Conservation (phyloP, 2,113 vertebrate genomes). For the Cygnus atratus region DNA sequence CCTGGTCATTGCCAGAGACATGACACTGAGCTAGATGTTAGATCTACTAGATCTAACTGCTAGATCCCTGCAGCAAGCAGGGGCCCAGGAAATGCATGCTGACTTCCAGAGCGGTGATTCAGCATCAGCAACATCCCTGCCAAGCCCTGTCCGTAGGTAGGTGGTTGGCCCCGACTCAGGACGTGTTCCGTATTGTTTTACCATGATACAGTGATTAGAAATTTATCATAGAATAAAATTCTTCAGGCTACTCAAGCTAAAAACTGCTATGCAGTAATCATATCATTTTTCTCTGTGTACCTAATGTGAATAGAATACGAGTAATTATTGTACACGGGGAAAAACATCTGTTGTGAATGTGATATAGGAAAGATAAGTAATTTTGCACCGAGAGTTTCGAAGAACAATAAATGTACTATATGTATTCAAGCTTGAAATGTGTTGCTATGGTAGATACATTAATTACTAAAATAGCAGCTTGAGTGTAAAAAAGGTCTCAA, state of each 20-base stretch:
- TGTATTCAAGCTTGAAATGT: background rate
- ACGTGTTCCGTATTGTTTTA: background rate
- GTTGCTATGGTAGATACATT: slow-evolving; percentile 9
- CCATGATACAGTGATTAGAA: background rate
- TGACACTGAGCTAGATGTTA: too few species aligned
- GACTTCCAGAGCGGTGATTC: background rate
- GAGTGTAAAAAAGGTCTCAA: background rate
- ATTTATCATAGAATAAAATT: background rate
- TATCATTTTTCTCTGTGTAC: background rate
- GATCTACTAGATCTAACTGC: too few species aligned
- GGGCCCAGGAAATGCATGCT: background rate
- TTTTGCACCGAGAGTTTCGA: background rate
- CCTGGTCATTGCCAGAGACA: too few species aligned
- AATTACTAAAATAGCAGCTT: slow-evolving; percentile 13
- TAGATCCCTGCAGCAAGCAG: background rate
- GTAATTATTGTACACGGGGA: background rate
- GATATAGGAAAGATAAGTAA: background rate
- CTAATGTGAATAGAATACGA: background rate
- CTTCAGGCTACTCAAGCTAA: background rate
- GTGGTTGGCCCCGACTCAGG: background rate
- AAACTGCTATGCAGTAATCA: background rate
- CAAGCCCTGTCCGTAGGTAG: background rate
- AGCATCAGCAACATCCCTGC: background rate
- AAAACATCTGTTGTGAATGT: slow-evolving; percentile 7
- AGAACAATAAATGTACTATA: background rate